Base-by-base conservation (phyloP, 2,888 invertebrate species). In the Drosophila austrosaltans region DNA sequence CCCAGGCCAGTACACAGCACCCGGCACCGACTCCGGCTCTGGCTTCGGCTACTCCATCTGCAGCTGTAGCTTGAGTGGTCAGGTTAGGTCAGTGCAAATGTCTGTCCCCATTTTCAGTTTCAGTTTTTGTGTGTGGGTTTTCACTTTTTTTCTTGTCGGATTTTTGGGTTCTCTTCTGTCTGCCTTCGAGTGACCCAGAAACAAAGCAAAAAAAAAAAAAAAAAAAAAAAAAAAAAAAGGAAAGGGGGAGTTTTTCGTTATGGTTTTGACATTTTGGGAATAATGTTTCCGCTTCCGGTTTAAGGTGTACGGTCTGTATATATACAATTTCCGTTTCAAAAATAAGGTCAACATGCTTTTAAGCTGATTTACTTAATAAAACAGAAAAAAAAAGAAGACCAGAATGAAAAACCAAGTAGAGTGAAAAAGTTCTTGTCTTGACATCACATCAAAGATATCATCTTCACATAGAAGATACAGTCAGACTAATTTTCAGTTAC, bases 181-280 rank as follows among this genome's bases (percentile, higher is more conserved):
- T 36, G 16, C 39, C 28, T 40, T 40, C 36, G 69, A 71, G 69
- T 82, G 87, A 86, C 86, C 86, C 87, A 88, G 88, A 84, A 87
- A 82, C 77, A 76, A 81, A 48, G 22, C 22, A 48, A 48, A 22
- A 39, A 2, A 39, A 12, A 12, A 48, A 48, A 44, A 44, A 44
- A 3, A 40, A 40, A 40, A 48, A 48, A 22, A 39, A 2, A 39
- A 12, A 40, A 30, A 16, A 16, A 16, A 4, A 4, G 28, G 28
- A 4, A 4, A 86, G 82, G 82, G 84, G 81, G 86, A 87, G 87
- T 74, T 81, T 87, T 88, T 82, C 86, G 86, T 86, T 87, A 80
- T 85, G 87, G 80, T 87, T 86, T 83, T 88, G 86, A 88, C 86
- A 87, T 87, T 87, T 86, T 86, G 79, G 84, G 86, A 84, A 87